Evolutionary conservation across 2,797 vertebrate species (phyloP).

Genomic region (Xenops minutus): DNA sequence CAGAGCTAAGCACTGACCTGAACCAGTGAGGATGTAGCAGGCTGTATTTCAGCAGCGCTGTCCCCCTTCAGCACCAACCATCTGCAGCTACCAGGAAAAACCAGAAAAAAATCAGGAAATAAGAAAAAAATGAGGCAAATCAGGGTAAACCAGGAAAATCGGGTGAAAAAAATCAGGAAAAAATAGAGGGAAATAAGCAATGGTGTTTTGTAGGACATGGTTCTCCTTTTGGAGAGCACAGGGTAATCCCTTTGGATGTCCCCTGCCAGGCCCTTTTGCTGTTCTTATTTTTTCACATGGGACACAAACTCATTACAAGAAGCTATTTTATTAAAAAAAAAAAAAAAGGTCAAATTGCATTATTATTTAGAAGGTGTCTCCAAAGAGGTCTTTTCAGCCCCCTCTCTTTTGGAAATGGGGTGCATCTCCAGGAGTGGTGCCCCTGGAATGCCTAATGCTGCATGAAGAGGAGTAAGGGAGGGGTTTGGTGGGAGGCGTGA

Average conservation of each 20-base stretch:
- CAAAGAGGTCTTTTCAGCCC: not conserved
- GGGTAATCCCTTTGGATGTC: not conserved
- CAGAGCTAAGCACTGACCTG: not conserved
- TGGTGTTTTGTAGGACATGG: accelerated
- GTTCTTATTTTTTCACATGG: not conserved
- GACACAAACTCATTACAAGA: not conserved
- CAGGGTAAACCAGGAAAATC: not conserved
- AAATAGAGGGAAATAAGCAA: not conserved
- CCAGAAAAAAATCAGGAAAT: not conserved
- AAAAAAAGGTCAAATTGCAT: accelerated
- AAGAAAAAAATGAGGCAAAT: not conserved
- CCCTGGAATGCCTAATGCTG: accelerated
- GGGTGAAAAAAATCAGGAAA: not conserved
- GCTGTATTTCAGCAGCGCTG: not conserved
- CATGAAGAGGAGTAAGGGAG: accelerated
- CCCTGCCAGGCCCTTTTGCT: not conserved
- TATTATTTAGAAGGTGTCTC: not conserved
- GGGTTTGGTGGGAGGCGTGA: not conserved
- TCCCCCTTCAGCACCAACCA: accelerated
- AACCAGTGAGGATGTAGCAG: accelerated
- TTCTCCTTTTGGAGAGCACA: not conserved
- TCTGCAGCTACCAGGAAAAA: not conserved
- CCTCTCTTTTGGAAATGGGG: accelerated
- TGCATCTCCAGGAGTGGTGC: accelerated
- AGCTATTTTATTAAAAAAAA: not conserved